Base-by-base conservation (phyloP, 2,888 invertebrate species). In the Metalampra italica region DNA sequence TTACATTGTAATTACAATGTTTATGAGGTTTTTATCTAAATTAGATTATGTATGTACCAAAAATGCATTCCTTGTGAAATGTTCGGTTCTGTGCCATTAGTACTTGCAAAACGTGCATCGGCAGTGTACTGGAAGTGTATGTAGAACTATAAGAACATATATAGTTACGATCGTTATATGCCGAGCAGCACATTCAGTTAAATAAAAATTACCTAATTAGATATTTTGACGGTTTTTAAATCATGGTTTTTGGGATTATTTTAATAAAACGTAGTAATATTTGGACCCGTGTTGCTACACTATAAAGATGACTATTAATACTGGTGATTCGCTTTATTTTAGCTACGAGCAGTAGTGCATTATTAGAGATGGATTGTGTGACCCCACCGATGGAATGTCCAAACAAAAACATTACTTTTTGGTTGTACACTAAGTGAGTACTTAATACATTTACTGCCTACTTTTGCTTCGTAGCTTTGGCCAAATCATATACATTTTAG, bases 401-500 rank as follows among this genome's bases (percentile, higher is more conserved):
- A 0, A 91, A 92, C 61, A 59, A 76, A 59, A 92, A 93, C 64
- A 75, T 93, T 0, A 91, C 92, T 7, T 93, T 91, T 68, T 92
- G 92, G 91, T 68, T 93, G 0, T 93, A 92, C 58, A 91, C 91
- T 7, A 91, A 87, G 92, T 92, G 74, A 80, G 71, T 51, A 44
- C 11, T n/a, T n/a, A 12, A 11, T 34, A 11, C 7, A 9, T 11
- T 41, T 12, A 7, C 15, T 9, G 0, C 9, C 9, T 7, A 29
- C 5, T 22, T 22, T 22, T 22, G 22, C 5, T 3, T 3, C 22
- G 22, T 22, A 22, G 5, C 22, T 22, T 22, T 22, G 22, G 22
- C 5, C 22, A 22, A 22, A 22, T 22, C 2, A 22, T 22, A 5
- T 22, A 22, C 3, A 5, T 22, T 3, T 22, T 5, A 22, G 22